Base-by-base conservation (phyloP, 2,797 vertebrate genomes). In the Acipenser oxyrinchus region DNA sequence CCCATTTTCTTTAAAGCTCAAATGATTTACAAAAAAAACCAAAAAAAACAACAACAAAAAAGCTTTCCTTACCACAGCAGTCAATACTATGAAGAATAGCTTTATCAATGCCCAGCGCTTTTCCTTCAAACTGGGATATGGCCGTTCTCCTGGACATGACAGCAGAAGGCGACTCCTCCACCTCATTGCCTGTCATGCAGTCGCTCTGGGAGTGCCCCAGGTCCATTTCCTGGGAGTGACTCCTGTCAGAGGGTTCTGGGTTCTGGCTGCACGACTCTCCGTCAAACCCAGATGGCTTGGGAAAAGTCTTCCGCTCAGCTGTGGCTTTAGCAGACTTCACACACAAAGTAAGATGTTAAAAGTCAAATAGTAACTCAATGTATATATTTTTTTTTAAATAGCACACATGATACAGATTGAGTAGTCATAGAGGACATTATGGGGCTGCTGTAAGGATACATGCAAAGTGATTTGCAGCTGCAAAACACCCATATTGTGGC, bases 21-120 rank as follows among this genome's bases (percentile, higher is more conserved):
- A 53, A 53, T 53, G 8, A 53, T 8, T 53, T 4, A 53, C 0
- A 8, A 9, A 23, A 23, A 23, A 23, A 23, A 23, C 3, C 1
- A 23, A 1, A 23, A 23, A 3, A 37, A 37, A 6, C 7, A 9
- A 53, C 7, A 9, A 52, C 51, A 53, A 53, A 53, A 53, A 12
- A 53, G 5, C 8, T 12, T 53, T 9, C 51, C 92, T 94, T 90
- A 99, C 96, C 91, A 51, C 95, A 99, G 82, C 93, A 97, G 86
- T 99, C 95, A n/a, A 99, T 98, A 78, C 96, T 98, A 53, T 99
- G 94, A 73, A 99, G 89, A 76, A 99, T 91, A 67, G 95, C 95
- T 81, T 99, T 99, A 77, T 99, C 96, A 77, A 99, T 82, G 48
- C 95, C 96, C 65, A 99, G 82, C 1, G 95, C 95, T 88, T 97